Conservation (phyloP, 2,113 vertebrate species). For the Nestor notabilis region DNA sequence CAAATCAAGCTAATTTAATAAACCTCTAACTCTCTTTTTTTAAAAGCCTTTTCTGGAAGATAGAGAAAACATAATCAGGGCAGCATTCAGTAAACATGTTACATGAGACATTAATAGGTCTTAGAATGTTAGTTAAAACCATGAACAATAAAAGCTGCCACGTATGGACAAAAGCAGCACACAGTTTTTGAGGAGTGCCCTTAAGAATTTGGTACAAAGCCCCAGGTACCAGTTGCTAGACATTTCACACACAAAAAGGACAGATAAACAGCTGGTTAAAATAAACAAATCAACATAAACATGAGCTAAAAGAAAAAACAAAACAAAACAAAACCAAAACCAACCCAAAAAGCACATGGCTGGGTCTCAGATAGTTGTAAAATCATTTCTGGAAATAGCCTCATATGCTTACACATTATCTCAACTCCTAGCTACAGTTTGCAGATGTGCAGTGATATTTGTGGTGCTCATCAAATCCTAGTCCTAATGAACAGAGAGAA, state of each 20-base stretch:
- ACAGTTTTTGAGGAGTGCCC: background rate
- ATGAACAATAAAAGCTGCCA: background rate
- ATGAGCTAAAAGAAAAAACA: background rate
- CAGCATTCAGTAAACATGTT: background rate
- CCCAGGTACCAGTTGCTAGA: background rate
- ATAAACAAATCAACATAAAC: background rate
- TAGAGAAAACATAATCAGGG: background rate
- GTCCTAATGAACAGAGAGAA: background rate
- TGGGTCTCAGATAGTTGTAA: background rate
- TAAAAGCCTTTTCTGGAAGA: constrained; percentile 19
- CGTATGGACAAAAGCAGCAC: background rate
- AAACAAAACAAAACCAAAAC: background rate
- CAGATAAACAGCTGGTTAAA: background rate
- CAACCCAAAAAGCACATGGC: background rate
- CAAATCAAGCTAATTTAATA: constrained; percentile 54
- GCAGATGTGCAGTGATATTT: background rate
- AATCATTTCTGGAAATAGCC: background rate
- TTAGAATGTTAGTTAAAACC: background rate
- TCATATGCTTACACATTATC: background rate
- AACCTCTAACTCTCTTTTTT: constrained; percentile 9
- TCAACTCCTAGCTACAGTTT: background rate
- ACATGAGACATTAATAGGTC: background rate
- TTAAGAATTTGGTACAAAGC: background rate
- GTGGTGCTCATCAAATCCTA: background rate
- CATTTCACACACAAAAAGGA: background rate